A percentile compares a stretch with the other conserved stretches of the same genome.
phyloP scores from a whole-genome alignment of 2,888 invertebrate genomes.

The Lagria hirta region DNA sequence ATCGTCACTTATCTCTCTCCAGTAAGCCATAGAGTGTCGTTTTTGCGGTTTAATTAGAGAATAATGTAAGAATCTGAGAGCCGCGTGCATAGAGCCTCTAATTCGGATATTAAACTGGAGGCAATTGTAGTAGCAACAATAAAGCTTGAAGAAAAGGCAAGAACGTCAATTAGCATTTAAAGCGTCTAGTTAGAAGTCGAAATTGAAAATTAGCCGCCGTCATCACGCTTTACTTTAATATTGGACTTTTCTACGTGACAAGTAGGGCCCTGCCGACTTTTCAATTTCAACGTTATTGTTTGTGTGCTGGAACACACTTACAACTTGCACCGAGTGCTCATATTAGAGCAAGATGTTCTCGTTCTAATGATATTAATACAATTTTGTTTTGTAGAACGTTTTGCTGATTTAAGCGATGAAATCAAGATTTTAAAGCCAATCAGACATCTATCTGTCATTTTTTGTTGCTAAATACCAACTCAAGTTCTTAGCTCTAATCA shows the following conservation, averaged over 20 bases:
- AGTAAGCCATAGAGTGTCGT: no score
- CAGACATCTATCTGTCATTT: no score
- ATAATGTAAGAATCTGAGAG: conserved; percentile 16
- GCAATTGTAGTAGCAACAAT: conserved; percentile 27
- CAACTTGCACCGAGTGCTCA: no score
- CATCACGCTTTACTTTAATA: conserved; percentile 25
- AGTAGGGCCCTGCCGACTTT: conserved; percentile 27
- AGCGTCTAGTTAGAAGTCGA: conserved; percentile 28
- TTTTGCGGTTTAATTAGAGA: conserved; percentile 9
- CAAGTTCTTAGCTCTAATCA: no score
- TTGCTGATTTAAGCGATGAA: no score
- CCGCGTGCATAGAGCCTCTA: conserved; percentile 18
- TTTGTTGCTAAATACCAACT: no score
- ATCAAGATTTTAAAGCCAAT: no score
- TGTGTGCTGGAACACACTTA: no score
- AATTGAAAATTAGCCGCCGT: conserved; percentile 28
- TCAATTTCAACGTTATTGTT: conserved; percentile 25
- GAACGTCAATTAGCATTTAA: conserved; percentile 30
- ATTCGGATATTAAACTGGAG: conserved; percentile 28
- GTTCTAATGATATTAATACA: no score
- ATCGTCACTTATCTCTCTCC: no score
- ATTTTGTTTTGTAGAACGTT: no score
- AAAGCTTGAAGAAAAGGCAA: conserved; percentile 23
- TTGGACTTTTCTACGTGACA: conserved; percentile 23
- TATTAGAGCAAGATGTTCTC: no score